phyloP scores from a whole-genome alignment of 92 coral and sea anemone species.

The Pocillopora grandis region DNA sequence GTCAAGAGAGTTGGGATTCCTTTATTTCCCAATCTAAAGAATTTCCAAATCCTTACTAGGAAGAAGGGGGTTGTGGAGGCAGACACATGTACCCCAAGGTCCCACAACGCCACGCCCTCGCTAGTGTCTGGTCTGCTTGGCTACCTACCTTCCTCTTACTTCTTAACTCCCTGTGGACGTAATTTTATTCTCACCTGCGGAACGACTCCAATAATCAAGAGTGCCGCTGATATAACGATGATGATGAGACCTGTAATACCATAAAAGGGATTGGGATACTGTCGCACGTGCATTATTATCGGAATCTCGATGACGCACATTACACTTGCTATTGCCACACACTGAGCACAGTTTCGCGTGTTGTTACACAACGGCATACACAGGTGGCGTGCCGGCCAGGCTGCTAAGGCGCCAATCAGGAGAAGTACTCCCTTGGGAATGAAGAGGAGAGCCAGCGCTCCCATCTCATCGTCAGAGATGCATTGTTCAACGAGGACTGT shows the following conservation, averaged over 20 bases:
- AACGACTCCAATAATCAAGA: slow-evolving; percentile 26
- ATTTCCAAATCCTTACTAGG: too few species aligned
- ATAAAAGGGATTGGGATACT: slow-evolving; percentile 44
- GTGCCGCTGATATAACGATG: slow-evolving; percentile 20
- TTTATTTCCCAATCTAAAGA: too few species aligned
- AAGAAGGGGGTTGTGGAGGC: too few species aligned
- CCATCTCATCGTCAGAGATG: slow-evolving; percentile 36
- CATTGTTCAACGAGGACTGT: slow-evolving; percentile 29
- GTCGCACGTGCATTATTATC: slow-evolving; percentile 37
- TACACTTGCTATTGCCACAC: slow-evolving; percentile 25
- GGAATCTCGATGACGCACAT: slow-evolving; percentile 41
- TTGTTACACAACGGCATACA: slow-evolving; percentile 49
- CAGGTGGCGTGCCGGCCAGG: slow-evolving; percentile 48
- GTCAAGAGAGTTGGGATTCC: too few species aligned
- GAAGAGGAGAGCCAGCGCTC: slow-evolving; percentile 38
- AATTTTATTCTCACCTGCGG: slow-evolving; percentile 35
- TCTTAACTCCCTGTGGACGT: too few species aligned
- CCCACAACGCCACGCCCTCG: too few species aligned
- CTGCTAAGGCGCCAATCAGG: slow-evolving; percentile 38
- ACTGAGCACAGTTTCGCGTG: slow-evolving; percentile 41
- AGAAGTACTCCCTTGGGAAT: slow-evolving; percentile 43
- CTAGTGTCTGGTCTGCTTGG: too few species aligned
- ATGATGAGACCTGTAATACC: slow-evolving; percentile 40
- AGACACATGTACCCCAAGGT: too few species aligned
- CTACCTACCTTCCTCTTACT: too few species aligned